Evolutionary conservation across 2,113 vertebrate species (phyloP), one percentile per base, ranked within the genome.

Genomic region (Perccottus glenii): DNA sequence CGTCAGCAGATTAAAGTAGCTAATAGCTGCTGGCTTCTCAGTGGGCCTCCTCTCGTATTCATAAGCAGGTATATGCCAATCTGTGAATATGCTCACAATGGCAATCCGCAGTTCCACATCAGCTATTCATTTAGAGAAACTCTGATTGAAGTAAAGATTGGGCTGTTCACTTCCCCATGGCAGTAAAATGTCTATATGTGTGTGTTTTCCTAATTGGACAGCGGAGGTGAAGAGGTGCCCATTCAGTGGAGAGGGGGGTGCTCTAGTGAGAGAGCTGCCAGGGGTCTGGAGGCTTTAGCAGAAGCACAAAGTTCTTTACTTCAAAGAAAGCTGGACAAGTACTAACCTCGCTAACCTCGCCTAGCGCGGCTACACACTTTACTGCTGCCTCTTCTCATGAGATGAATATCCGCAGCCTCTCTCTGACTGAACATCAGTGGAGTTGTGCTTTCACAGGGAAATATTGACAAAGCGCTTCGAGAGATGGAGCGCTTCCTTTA

Each of bases 401-500:
- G 84, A 87, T 85, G 82, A 87, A 82, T 81, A 82, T 87, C 85
- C 83, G 57, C 82, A 68, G 60, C 51, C 77, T 75, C 68, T 79
- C 9, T 56, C 49, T 14, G 36, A 45, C 70, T 5, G 46, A 81
- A 81, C 79, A 81, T 83, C 80, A 87, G 78, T 65, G 73, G 56
- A 73, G 61, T 75, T 57, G 53, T 42, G 64, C 55, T 45, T 81
- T 78, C 80, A 76, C 60, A 82, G 72, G 67, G 75, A 87, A 86
- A 87, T 88, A 87, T 87, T 85, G 85, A 88, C 83, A 88, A 87
- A 89, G 81, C 79, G 14, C 85, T 87, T 81, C 66, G 78, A 88
- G 83, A 66, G 69, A 80, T 68, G 65, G 64, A 83, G 84, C 12
- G 60, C 73, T 75, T 75, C 66, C 75, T 86, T 90, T 83, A 89